A percentile compares a stretch with the other conserved stretches of the same genome.
phyloP scores from a whole-genome alignment of 2,113 vertebrate genomes.

The Gobio gobio region DNA sequence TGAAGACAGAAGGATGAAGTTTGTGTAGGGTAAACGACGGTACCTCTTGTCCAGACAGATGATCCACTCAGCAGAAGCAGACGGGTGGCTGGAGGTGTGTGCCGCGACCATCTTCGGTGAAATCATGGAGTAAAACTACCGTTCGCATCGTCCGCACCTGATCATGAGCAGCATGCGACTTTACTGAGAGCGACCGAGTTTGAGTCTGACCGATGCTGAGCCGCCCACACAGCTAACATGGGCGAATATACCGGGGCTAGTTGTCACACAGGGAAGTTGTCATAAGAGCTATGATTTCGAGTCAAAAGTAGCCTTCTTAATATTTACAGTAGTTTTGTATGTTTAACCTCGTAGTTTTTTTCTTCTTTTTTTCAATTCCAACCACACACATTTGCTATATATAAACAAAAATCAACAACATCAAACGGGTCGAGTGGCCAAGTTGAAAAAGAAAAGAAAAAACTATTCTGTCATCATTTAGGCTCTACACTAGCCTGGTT shows the following conservation, averaged over 20 bases:
- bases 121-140: constrained; percentile 59
- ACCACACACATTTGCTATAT: no score
- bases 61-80: constrained; percentile 91
- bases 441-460: no score
- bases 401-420: no score
- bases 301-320: no score
- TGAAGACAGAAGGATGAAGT: background rate
- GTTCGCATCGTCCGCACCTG: constrained; percentile 25
- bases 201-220: background rate
- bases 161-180: constrained; percentile 35
- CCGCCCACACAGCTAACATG: constrained; percentile 1
- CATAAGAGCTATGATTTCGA: background rate
- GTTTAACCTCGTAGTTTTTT: background rate
- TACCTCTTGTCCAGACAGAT: constrained; percentile 96
- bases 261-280: background rate
- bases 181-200: constrained; percentile 27
- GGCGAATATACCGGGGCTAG: background rate
- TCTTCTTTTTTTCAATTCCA: no score
- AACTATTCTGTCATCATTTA: no score
- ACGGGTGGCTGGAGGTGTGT: constrained; percentile 84
- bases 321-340: background rate
- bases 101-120: constrained; percentile 90
- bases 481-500: no score
- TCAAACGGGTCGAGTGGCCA: no score
- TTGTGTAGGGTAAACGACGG: background rate